phyloP scores from a whole-genome alignment of 2,888 invertebrate genomes.

The Mystacides longicornis region DNA sequence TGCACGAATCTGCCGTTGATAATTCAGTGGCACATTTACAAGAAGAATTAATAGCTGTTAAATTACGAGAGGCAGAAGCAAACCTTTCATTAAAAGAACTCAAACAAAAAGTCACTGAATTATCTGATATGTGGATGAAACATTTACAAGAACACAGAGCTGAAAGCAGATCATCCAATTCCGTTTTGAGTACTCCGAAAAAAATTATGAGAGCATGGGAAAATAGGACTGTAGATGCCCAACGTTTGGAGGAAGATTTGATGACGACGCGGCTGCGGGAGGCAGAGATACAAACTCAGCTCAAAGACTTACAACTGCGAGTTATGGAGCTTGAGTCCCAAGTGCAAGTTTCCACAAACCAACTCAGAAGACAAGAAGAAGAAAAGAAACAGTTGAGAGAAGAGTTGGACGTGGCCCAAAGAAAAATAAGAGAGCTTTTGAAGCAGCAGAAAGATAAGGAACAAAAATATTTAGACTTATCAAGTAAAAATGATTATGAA shows the following conservation, averaged over 20 bases:
- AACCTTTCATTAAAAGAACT: conserved; percentile 93
- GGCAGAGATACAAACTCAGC: conserved; percentile 88
- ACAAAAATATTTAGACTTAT: conserved; percentile 57
- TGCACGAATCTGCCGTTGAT: conserved; percentile 87
- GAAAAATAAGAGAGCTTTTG: conserved; percentile 67
- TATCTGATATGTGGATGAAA: conserved; percentile 84
- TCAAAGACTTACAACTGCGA: conserved; percentile 90
- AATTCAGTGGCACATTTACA: conserved; percentile 94
- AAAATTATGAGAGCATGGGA: conserved; percentile 76
- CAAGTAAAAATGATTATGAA: conserved; percentile 75
- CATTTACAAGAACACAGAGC: conserved; percentile 74
- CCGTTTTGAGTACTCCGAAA: conserved; percentile 69
- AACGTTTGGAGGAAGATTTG: conserved; percentile 88
- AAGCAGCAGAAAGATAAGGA: conserved; percentile 77
- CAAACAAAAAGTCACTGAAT: conserved; percentile 82
- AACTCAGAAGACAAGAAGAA: conserved; percentile 85
- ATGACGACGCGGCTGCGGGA: conserved; percentile 91
- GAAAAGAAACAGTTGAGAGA: conserved; percentile 80
- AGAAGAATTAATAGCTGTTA: conserved; percentile 96
- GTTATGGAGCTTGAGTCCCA: conserved; percentile 96
- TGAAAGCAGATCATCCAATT: conserved; percentile 51
- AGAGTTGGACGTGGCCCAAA: conserved; percentile 65
- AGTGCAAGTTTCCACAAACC: conserved; percentile 84
- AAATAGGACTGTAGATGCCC: conserved; percentile 70
- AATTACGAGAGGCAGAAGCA: conserved; percentile 95